phyloP scores from a whole-genome alignment of 92 coral and sea anemone species.

The Pocillopora meandrina region DNA sequence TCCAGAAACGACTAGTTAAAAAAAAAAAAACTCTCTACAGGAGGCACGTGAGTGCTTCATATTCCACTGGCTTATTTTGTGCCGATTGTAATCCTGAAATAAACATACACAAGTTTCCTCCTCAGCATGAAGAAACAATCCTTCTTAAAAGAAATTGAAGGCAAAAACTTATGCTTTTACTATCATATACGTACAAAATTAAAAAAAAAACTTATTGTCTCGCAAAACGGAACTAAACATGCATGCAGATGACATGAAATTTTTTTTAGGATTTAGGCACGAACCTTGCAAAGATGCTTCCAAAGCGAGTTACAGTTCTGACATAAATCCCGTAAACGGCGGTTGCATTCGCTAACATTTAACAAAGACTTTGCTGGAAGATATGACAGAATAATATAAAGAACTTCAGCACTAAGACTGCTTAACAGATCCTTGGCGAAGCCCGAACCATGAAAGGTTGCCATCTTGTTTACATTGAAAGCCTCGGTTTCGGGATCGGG shows the following conservation, averaged over 20 bases:
- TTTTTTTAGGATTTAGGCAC: neutral
- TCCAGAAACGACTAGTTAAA: too few species aligned
- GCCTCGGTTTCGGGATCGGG: constrained; percentile 30
- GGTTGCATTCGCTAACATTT: constrained; percentile 78
- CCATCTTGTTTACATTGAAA: constrained; percentile 38
- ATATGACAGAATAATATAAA: constrained; percentile 59
- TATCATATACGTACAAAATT: too few species aligned
- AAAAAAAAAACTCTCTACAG: too few species aligned
- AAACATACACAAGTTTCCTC: too few species aligned
- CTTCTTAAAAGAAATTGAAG: neutral
- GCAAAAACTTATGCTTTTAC: neutral
- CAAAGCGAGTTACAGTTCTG: constrained; percentile 71
- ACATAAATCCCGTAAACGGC: constrained; percentile 59
- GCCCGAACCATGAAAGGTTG: constrained; percentile 18
- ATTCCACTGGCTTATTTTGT: too few species aligned
- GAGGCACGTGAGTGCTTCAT: too few species aligned
- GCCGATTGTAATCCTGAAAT: too few species aligned
- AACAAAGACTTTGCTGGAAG: constrained; percentile 78
- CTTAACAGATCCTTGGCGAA: constrained; percentile 44
- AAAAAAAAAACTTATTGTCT: too few species aligned
- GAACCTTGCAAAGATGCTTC: constrained; percentile 77
- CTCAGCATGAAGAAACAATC: too few species aligned
- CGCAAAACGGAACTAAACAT: neutral
- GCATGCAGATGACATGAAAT: neutral
- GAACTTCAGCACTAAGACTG: constrained; percentile 73